Conservation (phyloP, 2,888 invertebrate species). For the Erebia aethiops region DNA sequence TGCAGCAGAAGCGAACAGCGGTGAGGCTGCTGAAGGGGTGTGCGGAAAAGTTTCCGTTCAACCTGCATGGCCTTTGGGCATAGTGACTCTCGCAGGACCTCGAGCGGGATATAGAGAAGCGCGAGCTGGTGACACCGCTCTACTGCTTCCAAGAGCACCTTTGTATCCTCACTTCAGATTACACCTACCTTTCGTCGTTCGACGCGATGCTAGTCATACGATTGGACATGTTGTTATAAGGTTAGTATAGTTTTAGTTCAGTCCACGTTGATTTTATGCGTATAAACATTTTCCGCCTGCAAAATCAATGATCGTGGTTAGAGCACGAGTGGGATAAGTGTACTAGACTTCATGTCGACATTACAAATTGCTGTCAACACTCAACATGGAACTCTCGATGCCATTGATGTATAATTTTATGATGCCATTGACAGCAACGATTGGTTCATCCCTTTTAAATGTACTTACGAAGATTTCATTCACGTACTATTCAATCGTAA, state of each 20-base stretch:
- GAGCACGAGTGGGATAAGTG: conserved; percentile 15
- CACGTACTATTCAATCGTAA: not conserved
- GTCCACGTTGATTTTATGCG: not conserved
- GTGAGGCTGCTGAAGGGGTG: conserved; percentile 86
- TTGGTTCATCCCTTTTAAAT: conserved; percentile 6
- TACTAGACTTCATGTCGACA: conserved; percentile 23
- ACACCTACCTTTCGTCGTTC: conserved; percentile 94
- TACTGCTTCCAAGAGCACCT: conserved; percentile 93
- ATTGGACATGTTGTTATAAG: conserved; percentile 93
- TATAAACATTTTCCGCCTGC: not conserved
- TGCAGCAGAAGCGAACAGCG: conserved; percentile 91
- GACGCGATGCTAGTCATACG: conserved; percentile 85
- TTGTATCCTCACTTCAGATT: conserved; percentile 94
- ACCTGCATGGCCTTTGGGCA: conserved; percentile 85
- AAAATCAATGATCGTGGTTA: conserved; percentile 12
- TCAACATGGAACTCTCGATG: conserved; percentile 23
- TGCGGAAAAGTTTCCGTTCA: conserved; percentile 88
- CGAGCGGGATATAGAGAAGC: conserved; percentile 92
- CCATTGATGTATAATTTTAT: no score
- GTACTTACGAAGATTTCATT: conserved; percentile 2
- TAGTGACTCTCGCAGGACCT: conserved; percentile 89
- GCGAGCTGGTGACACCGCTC: conserved; percentile 91
- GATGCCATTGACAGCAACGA: conserved; percentile 19
- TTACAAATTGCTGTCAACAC: conserved; percentile 52
- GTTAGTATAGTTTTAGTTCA: conserved; percentile 75